A percentile compares a stretch with the other conserved stretches of the same genome.
phyloP scores from a whole-genome alignment of 1,140 invertebrate genomes.

The Solenopsis invicta region DNA sequence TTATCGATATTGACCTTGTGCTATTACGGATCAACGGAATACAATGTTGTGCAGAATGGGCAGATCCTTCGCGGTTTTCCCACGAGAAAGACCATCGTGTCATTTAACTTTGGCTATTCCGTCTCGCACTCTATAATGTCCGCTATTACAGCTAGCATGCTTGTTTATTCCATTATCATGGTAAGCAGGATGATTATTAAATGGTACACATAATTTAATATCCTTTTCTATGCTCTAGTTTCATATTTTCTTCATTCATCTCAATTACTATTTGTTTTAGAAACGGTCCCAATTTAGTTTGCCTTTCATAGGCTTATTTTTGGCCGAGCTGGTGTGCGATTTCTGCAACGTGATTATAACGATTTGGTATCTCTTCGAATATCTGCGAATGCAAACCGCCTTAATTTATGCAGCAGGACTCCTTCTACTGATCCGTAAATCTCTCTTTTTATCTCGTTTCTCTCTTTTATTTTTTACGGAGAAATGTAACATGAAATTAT shows the following conservation, averaged over 20 bases:
- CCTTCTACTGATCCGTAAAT: constrained; percentile 35
- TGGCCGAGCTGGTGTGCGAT: constrained; percentile 75
- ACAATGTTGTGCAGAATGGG: constrained; percentile 77
- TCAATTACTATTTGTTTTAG: constrained; percentile 58
- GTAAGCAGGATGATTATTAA: constrained; percentile 62
- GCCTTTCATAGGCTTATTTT: constrained; percentile 74
- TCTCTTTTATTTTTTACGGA: not conserved
- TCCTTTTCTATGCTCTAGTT: not conserved
- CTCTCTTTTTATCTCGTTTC: not conserved
- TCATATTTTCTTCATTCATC: constrained; percentile 5
- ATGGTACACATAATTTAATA: not conserved
- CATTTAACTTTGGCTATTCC: constrained; percentile 77
- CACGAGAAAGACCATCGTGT: constrained; percentile 69
- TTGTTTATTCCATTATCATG: constrained; percentile 77
- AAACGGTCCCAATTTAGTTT: constrained; percentile 78
- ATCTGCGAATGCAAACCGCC: constrained; percentile 68
- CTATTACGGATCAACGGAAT: constrained; percentile 74
- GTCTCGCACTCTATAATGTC: constrained; percentile 69
- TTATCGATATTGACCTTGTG: constrained; percentile 71
- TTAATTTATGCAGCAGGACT: constrained; percentile 66
- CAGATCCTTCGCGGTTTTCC: constrained; percentile 69
- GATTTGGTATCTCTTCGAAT: constrained; percentile 73
- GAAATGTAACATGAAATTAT: constrained; percentile 15
- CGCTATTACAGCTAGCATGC: constrained; percentile 69
- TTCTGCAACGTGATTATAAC: constrained; percentile 70